Evolutionary conservation across 2,888 invertebrate species (phyloP), one percentile per base, ranked within the genome.

Genomic region (Ernsta delagoae): DNA sequence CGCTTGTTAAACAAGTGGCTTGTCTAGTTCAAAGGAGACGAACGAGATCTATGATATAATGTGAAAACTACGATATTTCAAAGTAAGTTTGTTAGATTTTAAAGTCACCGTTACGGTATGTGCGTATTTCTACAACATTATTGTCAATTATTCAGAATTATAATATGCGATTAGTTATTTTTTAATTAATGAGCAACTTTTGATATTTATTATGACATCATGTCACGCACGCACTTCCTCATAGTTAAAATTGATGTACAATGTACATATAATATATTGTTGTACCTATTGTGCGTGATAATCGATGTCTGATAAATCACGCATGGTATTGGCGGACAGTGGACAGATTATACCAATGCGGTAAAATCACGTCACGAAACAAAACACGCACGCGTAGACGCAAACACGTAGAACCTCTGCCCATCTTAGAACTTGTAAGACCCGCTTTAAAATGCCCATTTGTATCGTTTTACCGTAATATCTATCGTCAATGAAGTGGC

Each of bases 11-110:
- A n/a, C 4, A 39, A 59, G 59, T 61, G 54, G 56, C 67, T 41
- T 45, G 61, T 67, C 61, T 61, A 60, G 67, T 60, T 67, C 36
- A 36, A 31, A 56, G 24, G n/a, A 57, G 9, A 45, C 8, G 12
- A 65, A 45, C 56, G 3, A 65, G 41, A 45, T n/a, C 16, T 1
- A 11, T 45, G n/a, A 45, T 5, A n/a, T 4, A n/a, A 0, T 45
- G 11, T 45, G 16, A 16, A 12, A 53, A 53, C 8, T 3, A 45
- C 9, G 9, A 7, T 9, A 45, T 11, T 11, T 45, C 45, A 45
- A 3, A 11, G n/a, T n/a, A n/a, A n/a, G n/a, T n/a, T n/a, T n/a
- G n/a, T n/a, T n/a, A n/a, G n/a, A n/a, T n/a, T n/a, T n/a, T n/a
- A n/a, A n/a, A n/a, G n/a, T n/a, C n/a, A n/a, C n/a, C n/a, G n/a